Conservation (phyloP, 2,113 vertebrate species). For the Engystomops pustulosus region DNA sequence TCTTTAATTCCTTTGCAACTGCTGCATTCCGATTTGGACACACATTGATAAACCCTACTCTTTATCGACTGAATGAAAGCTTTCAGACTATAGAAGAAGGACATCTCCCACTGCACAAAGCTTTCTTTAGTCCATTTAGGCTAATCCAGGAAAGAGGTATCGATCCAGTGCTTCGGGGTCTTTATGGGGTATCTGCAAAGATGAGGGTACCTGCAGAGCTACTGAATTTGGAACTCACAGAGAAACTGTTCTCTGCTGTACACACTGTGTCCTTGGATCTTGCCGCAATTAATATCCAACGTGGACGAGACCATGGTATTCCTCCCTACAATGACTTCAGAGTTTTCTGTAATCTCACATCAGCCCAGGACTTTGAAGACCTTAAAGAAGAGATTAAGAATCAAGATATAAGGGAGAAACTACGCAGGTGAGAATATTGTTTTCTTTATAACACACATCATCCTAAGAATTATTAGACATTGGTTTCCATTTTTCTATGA, state of each 20-base stretch:
- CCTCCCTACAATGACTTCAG: conserved; percentile 76
- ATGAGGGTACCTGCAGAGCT: conserved; percentile 73
- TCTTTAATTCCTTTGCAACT: conserved; percentile 74
- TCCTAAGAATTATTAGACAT: no score
- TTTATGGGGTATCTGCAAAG: conserved; percentile 73
- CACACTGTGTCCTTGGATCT: conserved; percentile 74
- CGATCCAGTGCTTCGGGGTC: conserved; percentile 71
- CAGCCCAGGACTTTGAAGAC: conserved; percentile 72
- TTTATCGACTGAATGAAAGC: conserved; percentile 70
- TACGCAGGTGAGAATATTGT: conserved; percentile 70
- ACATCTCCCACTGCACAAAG: conserved; percentile 73
- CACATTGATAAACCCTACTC: conserved; percentile 74
- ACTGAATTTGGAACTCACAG: conserved; percentile 74
- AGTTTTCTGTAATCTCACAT: conserved; percentile 75
- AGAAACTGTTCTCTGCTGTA: conserved; percentile 76
- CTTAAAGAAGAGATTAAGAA: conserved; percentile 75
- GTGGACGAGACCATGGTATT: conserved; percentile 74
- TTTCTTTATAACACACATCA: neutral
- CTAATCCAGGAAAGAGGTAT: conserved; percentile 75
- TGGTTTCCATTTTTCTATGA: no score
- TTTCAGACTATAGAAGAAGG: conserved; percentile 73
- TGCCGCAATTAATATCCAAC: conserved; percentile 76
- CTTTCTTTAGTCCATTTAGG: conserved; percentile 76
- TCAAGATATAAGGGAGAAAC: conserved; percentile 75
- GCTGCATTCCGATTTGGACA: conserved; percentile 76